Evolutionary conservation across 2,797 vertebrate species (phyloP).

Genomic region (Sebastiscus tertius): DNA sequence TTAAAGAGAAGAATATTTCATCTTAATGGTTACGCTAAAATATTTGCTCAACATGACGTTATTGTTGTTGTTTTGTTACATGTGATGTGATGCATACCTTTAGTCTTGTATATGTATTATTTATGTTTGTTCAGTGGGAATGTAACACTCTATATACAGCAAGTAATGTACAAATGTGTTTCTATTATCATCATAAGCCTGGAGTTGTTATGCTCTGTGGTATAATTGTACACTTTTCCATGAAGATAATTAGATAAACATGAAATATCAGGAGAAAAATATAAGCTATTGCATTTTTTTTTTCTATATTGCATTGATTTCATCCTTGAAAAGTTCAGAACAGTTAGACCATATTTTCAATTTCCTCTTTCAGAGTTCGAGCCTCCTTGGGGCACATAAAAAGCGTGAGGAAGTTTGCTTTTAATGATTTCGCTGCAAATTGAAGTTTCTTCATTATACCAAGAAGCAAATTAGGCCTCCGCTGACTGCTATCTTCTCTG

Average conservation of each 20-base stretch:
- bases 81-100: not conserved
- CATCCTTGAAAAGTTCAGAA: slow-evolving; percentile 10
- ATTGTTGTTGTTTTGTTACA: not conserved
- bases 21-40: not conserved
- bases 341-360: not conserved
- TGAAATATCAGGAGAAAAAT: not conserved
- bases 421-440: slow-evolving; percentile 48
- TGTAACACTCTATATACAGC: not conserved
- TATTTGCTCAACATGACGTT: not conserved
- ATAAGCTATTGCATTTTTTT: not conserved
- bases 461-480: slow-evolving; percentile 50
- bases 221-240: not conserved
- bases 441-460: slow-evolving; percentile 44
- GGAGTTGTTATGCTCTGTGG: not conserved
- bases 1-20: not conserved
- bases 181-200: not conserved
- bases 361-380: slow-evolving; percentile 1
- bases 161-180: not conserved
- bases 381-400: slow-evolving; percentile 6
- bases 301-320: not conserved
- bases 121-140: not conserved
- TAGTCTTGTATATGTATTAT: not conserved
- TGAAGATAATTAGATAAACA: not conserved
- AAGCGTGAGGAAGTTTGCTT: slow-evolving; percentile 48
- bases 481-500: slow-evolving; percentile 44